phyloP scores from a whole-genome alignment of 1,140 invertebrate species.

The Halictus rubicundus region DNA sequence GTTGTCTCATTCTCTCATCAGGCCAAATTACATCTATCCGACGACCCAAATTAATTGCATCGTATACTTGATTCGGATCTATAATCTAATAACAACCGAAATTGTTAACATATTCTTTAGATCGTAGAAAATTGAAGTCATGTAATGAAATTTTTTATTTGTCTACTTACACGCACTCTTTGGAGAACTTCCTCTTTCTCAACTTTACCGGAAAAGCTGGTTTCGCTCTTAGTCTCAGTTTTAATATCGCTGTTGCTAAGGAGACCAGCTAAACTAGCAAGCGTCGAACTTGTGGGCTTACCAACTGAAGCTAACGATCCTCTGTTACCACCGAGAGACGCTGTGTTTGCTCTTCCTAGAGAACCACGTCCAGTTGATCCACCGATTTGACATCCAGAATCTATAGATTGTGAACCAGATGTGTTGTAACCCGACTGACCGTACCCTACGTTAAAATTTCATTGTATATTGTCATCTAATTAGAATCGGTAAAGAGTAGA shows the following conservation, averaged over 20 bases:
- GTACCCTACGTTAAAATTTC: conserved; percentile 67
- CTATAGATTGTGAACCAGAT: conserved; percentile 82
- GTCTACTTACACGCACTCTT: conserved; percentile 82
- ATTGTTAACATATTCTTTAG: neutral
- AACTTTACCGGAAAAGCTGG: conserved; percentile 74
- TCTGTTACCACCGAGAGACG: conserved; percentile 85
- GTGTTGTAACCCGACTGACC: conserved; percentile 80
- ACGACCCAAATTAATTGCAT: conserved; percentile 93
- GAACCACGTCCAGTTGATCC: conserved; percentile 79
- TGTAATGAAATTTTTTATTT: neutral
- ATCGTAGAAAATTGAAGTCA: neutral
- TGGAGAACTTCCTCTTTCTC: conserved; percentile 82
- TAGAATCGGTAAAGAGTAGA: neutral
- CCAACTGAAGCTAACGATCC: conserved; percentile 90
- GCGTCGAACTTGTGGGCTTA: conserved; percentile 90
- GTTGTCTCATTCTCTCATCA: conserved; percentile 90
- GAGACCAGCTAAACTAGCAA: conserved; percentile 90
- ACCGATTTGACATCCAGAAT: conserved; percentile 79
- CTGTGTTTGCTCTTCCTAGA: conserved; percentile 77
- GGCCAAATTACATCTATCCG: conserved; percentile 96
- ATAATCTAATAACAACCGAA: conserved; percentile 65
- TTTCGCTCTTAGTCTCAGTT: conserved; percentile 76
- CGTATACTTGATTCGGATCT: conserved; percentile 90
- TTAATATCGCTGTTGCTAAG: conserved; percentile 80
- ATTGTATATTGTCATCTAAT: conserved; percentile 3